phyloP scores from a whole-genome alignment of 2,888 invertebrate species.

The Uropetala carovei region DNA sequence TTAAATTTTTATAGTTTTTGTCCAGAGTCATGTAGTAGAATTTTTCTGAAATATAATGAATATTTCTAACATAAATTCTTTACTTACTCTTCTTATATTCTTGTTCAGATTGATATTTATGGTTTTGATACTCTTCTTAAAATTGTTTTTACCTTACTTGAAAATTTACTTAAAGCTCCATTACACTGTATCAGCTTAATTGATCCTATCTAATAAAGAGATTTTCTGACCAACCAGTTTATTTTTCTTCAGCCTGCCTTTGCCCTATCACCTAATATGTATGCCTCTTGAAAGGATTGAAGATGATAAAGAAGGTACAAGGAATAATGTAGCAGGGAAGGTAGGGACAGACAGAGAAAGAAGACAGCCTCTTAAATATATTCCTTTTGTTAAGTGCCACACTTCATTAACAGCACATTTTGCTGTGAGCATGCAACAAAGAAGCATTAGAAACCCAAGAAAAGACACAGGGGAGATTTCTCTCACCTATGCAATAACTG shows the following conservation, averaged over 20 bases:
- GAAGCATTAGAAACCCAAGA: conserved; percentile 35
- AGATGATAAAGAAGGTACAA: neutral
- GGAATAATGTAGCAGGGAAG: neutral
- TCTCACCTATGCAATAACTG: neutral
- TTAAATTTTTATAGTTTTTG: no score
- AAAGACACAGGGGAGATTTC: neutral
- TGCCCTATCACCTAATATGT: neutral
- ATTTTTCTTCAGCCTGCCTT: neutral
- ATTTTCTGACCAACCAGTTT: neutral
- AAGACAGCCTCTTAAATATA: conserved; percentile 47
- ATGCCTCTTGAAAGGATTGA: neutral
- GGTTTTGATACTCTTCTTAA: no score
- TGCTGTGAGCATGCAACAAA: conserved; percentile 57
- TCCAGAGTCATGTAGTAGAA: no score
- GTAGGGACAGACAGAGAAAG: conserved; percentile 56
- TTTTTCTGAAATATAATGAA: no score
- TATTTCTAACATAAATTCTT: no score
- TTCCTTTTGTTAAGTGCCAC: conserved; percentile 34
- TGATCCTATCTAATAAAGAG: neutral
- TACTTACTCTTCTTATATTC: no score
- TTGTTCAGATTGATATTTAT: no score
- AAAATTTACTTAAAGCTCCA: neutral
- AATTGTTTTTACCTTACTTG: neutral
- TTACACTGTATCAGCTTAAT: neutral
- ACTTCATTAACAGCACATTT: conserved; percentile 51